These are phyloP conservation scores for Actinia tenebrosa DNA, from an alignment of 64 coral and sea anemone genomes.

Conservation along the genomic window DNA sequence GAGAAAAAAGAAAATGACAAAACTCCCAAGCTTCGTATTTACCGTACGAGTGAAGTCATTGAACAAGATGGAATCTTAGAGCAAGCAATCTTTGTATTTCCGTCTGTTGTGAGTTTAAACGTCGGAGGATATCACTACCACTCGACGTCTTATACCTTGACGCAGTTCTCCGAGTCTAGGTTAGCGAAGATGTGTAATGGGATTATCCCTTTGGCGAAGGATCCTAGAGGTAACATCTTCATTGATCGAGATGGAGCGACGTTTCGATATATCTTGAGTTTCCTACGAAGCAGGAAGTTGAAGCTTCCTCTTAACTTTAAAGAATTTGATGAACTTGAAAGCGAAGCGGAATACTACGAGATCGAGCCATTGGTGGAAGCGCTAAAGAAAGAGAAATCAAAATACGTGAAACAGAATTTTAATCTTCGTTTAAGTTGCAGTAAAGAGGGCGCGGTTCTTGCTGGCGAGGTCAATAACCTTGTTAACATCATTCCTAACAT, in stretches of 20 bases:
- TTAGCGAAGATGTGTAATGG: slow-evolving; percentile 55
- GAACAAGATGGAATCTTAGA: slow-evolving; percentile 16
- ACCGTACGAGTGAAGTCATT: slow-evolving; percentile 1
- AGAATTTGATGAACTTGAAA: slow-evolving; percentile 48
- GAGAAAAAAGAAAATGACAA: not conserved
- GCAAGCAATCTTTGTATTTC: slow-evolving; percentile 12
- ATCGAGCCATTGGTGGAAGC: slow-evolving; percentile 45
- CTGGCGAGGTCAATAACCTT: slow-evolving; percentile 35
- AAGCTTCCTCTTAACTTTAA: slow-evolving; percentile 51
- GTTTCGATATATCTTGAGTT: slow-evolving; percentile 60
- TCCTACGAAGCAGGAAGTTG: slow-evolving; percentile 54
- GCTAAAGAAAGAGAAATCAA: slow-evolving; percentile 17
- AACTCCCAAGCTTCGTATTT: not conserved
- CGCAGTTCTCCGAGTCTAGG: slow-evolving; percentile 60
- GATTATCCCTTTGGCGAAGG: slow-evolving; percentile 28
- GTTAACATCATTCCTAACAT: slow-evolving; percentile 27
- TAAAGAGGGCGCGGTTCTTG: slow-evolving; percentile 31
- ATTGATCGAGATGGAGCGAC: slow-evolving; percentile 75
- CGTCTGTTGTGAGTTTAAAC: slow-evolving; percentile 55
- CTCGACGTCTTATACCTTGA: slow-evolving; percentile 58
- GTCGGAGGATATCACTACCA: slow-evolving; percentile 71
- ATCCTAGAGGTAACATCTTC: slow-evolving; percentile 57
- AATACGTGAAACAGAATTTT: slow-evolving; percentile 3
- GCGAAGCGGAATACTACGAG: slow-evolving; percentile 65
- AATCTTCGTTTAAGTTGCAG: slow-evolving; percentile 46